Evolutionary conservation across 2,113 vertebrate genomes (phyloP), one percentile per base, ranked within the genome.

Genomic region (Passerina amoena): DNA sequence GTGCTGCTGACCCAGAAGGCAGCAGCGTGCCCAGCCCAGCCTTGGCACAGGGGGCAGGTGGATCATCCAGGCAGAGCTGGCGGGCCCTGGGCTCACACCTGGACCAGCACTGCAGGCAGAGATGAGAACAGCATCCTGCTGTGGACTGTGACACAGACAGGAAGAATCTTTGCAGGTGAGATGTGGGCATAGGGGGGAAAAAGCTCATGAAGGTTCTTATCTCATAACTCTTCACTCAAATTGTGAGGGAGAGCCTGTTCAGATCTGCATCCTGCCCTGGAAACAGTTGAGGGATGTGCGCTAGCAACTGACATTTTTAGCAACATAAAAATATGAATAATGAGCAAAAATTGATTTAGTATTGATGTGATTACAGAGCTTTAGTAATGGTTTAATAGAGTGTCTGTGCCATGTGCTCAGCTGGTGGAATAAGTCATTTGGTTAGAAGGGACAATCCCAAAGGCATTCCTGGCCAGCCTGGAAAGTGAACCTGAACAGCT

Each of bases 1-100:
- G 7, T 0, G 0, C n/a, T 50, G 48, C 59, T 56, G 53, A 25
- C 11, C 38, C 45, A 6, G 18, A 18, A 2, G 35, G 27, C 51
- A 57, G 68, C 24, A 12, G 48, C 0, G 1, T 50, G 44, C 14
- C 71, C 51, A 12, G 51, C 11, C 8, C 33, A 64, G 76, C 50
- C 50, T 2, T 8, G 25, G 21, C 1, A 2, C 40, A 30, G 13
- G 35, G 20, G 11, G 11, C 4, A 24, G 38, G 24, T 25, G 1
- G 1, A n/a, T 37, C 3, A 2, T n/a, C 28, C 0, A 0, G 25
- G 38, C 56, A 20, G 35, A 37, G 69, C 59, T 24, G 63, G 13
- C 7, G 33, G 12, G 10, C 10, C 25, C 53, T 56, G 44, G 24
- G 11, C 51, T 18, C 28, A 53, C 50, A 50, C 48, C 25, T 0